phyloP scores from a whole-genome alignment of 2,113 vertebrate genomes.

The Pomatorhinus ruficollis region DNA sequence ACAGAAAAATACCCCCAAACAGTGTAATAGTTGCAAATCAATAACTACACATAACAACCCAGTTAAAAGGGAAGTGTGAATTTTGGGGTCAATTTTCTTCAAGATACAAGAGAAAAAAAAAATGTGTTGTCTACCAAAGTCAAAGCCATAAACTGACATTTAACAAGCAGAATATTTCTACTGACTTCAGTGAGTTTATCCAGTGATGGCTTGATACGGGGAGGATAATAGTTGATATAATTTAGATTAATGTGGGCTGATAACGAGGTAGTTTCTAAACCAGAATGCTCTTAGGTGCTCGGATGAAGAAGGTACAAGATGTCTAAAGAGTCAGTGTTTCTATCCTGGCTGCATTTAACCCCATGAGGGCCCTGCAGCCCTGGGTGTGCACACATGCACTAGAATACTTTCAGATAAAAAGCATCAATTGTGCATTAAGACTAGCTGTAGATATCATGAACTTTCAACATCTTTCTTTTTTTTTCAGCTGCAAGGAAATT shows the following conservation, averaged over 20 bases:
- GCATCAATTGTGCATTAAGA: background rate
- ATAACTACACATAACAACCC: background rate
- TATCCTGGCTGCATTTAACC: background rate
- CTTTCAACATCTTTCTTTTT: background rate
- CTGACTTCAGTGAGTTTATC: background rate
- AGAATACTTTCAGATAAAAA: background rate
- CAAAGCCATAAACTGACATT: background rate
- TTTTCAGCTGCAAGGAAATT: background rate
- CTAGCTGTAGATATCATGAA: background rate
- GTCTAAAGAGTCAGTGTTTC: background rate
- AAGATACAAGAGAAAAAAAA: background rate
- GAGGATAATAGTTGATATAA: too few relatives aligned
- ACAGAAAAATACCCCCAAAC: background rate
- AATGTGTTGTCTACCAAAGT: background rate
- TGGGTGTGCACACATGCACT: background rate
- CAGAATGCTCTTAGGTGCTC: background rate
- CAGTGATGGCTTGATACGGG: background rate
- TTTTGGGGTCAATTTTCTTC: background rate
- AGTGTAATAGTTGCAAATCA: rapidly evolving
- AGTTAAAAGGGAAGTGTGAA: background rate
- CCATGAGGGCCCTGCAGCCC: background rate
- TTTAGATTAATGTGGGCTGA: background rate
- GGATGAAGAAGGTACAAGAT: background rate
- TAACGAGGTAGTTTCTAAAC: background rate
- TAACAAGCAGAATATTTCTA: background rate